Percentiles rank a stretch among this genome's conserved stretches.
Evolutionary conservation across 1,140 invertebrate genomes (phyloP).

Genomic region (Acyrthosiphon pisum): DNA sequence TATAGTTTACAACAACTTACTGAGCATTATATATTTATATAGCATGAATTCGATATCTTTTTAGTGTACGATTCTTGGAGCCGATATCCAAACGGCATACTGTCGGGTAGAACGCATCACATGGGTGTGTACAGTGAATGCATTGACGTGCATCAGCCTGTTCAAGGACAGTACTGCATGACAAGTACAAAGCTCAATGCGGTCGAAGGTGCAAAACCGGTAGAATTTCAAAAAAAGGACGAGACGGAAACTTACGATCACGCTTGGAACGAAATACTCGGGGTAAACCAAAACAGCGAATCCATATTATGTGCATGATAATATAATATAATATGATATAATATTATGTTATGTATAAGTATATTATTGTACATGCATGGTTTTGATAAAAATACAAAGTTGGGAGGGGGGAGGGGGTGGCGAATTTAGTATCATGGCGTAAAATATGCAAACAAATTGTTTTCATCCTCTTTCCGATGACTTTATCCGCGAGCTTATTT

Average conservation of each 20-base stretch:
- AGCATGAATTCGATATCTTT: not conserved
- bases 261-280: conserved; percentile 16
- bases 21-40: too few relatives aligned
- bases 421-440: not conserved
- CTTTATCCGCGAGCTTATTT: not conserved
- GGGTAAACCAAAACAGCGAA: not conserved
- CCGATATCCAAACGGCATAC: not conserved
- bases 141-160: not conserved
- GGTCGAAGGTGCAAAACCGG: too few relatives aligned
- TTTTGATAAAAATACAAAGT: not conserved
- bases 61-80: conserved; percentile 23
- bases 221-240: not conserved
- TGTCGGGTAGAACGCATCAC: not conserved
- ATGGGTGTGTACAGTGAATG: not conserved
- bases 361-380: too few relatives aligned
- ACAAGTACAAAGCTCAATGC: not conserved
- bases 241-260: not conserved
- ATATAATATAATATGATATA: too few relatives aligned
- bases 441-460: not conserved
- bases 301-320: not conserved
- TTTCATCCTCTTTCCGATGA: not conserved
- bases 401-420: not conserved
- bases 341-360: too few relatives aligned
- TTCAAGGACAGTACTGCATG: conserved; percentile 6
- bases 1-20: too few relatives aligned